Conservation (phyloP, 2,888 invertebrate species). For the Eristalis arbustorum region DNA sequence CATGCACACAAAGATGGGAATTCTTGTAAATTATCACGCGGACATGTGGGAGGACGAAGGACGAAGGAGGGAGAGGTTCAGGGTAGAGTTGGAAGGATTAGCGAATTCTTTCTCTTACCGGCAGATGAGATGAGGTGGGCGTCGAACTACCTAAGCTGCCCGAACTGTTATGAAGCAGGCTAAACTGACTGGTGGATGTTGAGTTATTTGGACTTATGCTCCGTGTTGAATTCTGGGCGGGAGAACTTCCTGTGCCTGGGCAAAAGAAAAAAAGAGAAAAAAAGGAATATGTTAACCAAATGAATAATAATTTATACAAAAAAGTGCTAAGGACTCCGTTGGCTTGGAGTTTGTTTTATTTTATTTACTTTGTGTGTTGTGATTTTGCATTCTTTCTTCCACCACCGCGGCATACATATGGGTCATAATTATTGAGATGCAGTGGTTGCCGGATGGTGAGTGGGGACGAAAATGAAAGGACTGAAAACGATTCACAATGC, state of each 20-base stretch:
- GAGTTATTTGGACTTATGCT: constrained; percentile 81
- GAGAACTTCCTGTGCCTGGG: constrained; percentile 80
- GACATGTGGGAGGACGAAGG: neutral
- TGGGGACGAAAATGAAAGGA: constrained; percentile 5
- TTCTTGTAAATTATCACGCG: constrained; percentile 2
- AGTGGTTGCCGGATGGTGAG: neutral
- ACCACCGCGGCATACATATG: constrained; percentile 59
- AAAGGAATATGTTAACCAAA: constrained; percentile 24
- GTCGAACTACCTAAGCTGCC: constrained; percentile 80
- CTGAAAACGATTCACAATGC: constrained; percentile 56
- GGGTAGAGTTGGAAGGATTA: neutral
- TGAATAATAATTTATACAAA: constrained; percentile 46
- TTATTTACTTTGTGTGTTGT: constrained; percentile 15
- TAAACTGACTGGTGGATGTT: constrained; percentile 80
- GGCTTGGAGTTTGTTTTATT: neutral
- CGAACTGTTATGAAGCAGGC: constrained; percentile 80
- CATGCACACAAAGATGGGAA: neutral
- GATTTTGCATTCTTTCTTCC: constrained; percentile 41
- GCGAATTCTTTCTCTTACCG: constrained; percentile 73
- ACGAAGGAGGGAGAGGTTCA: neutral
- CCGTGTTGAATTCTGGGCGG: constrained; percentile 81
- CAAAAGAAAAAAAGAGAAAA: constrained; percentile 51
- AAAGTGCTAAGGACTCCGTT: constrained; percentile 20
- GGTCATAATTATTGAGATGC: constrained; percentile 63
- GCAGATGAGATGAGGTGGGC: constrained; percentile 79